Evolutionary conservation across 2,113 vertebrate species (phyloP).

Genomic region (Pelobates fuscus): DNA sequence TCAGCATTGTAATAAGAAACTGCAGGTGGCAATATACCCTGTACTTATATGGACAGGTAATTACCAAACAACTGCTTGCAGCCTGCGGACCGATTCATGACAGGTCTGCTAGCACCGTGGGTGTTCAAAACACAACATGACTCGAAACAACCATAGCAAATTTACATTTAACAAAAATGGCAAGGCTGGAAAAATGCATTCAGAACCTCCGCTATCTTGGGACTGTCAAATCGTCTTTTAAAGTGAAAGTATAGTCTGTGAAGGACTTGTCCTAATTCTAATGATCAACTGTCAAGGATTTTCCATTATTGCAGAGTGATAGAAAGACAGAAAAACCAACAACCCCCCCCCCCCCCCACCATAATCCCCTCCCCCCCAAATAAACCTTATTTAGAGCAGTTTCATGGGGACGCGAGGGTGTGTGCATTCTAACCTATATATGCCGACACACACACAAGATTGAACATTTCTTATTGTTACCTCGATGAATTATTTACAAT

Average conservation of each 20-base stretch:
- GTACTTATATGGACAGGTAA: conserved; percentile 25
- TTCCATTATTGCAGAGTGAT: too few relatives aligned
- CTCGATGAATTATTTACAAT: too few relatives aligned
- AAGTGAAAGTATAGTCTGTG: not conserved
- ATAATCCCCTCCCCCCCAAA: too few relatives aligned
- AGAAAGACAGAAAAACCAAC: too few relatives aligned
- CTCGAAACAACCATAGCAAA: not conserved
- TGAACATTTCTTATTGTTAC: too few relatives aligned
- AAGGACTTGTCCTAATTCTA: not conserved
- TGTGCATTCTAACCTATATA: too few relatives aligned
- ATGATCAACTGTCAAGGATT: too few relatives aligned
- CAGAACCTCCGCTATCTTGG: not conserved
- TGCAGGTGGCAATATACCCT: conserved; percentile 7
- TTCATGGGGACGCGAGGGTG: too few relatives aligned
- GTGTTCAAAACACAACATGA: not conserved
- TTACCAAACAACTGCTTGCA: not conserved
- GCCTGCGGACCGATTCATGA: not conserved
- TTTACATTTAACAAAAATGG: not conserved
- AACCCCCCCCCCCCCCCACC: too few relatives aligned
- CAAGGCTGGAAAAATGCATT: not conserved
- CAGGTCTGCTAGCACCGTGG: not conserved
- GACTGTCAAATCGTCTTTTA: not conserved
- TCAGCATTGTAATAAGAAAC: conserved; percentile 24
- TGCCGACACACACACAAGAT: too few relatives aligned
- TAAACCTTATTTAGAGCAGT: too few relatives aligned